Evolutionary conservation across 2,888 invertebrate genomes (phyloP).

Genomic region (Tuta absoluta): DNA sequence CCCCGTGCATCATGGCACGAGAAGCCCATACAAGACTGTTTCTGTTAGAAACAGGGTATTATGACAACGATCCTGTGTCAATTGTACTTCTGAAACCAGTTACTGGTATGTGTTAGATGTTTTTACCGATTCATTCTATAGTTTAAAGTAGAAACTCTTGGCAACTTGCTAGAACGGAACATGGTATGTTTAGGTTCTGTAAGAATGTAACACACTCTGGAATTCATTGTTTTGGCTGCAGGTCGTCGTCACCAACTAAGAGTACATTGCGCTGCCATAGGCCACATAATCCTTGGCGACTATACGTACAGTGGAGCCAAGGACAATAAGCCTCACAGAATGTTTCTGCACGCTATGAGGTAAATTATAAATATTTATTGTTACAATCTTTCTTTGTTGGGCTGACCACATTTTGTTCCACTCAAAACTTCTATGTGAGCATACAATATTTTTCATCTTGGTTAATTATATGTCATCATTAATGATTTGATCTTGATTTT

Average conservation of each 20-base stretch:
- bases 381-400: too few relatives aligned
- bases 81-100: conserved; percentile 87
- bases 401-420: too few relatives aligned
- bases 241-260: conserved; percentile 90
- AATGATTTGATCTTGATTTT: conserved; percentile 33
- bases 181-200: too few relatives aligned
- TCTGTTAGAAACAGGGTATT: conserved; percentile 84
- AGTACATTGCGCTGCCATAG: conserved; percentile 87
- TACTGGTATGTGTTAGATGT: conserved; percentile 80
- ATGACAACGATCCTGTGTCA: conserved; percentile 83
- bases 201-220: too few relatives aligned
- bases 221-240: conserved; percentile 34
- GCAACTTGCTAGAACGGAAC: too few relatives aligned
- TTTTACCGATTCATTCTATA: background rate
- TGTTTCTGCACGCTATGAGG: conserved; percentile 89
- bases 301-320: conserved; percentile 87
- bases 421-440: too few relatives aligned
- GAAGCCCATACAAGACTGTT: conserved; percentile 83
- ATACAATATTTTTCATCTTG: too few relatives aligned
- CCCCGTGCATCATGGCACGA: conserved; percentile 69
- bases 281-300: conserved; percentile 90
- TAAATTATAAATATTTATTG: too few relatives aligned
- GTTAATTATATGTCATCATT: background rate
- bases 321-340: conserved; percentile 84
- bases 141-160: too few relatives aligned